Percentiles rank a stretch among this genome's conserved stretches.
These are phyloP conservation scores for Lasioglossum baleicum DNA, from an alignment of 1,140 invertebrate species.

Conservation along the genomic window DNA sequence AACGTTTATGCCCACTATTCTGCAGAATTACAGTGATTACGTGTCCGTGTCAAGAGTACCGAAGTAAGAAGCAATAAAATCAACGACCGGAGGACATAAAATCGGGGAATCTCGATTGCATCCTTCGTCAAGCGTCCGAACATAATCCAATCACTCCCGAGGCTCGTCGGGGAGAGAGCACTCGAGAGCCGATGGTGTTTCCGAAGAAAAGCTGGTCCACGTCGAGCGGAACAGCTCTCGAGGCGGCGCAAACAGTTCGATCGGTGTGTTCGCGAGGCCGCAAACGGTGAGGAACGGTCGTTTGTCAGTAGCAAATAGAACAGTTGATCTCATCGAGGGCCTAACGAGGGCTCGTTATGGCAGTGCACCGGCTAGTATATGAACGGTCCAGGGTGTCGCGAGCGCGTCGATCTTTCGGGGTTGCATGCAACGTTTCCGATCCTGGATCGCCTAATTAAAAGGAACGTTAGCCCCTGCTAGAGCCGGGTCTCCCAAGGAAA, in stretches of 20 bases:
- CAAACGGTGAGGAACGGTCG: not conserved
- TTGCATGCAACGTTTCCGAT: not conserved
- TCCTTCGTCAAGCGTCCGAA: not conserved
- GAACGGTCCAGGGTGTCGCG: not conserved
- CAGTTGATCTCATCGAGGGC: constrained; percentile 12
- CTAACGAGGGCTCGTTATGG: constrained; percentile 19
- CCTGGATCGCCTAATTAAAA: constrained; percentile 15
- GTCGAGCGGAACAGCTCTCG: not conserved
- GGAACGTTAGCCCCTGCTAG: not conserved
- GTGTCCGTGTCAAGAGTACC: too few species aligned
- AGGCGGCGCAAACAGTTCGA: not conserved
- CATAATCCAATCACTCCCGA: not conserved
- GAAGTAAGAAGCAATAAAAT: too few species aligned
- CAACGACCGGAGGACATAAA: too few species aligned
- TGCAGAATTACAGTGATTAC: too few species aligned
- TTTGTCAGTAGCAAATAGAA: constrained; percentile 12
- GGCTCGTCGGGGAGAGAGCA: not conserved
- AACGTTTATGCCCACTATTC: too few species aligned
- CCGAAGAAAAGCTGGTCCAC: not conserved
- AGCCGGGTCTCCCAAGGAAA: not conserved
- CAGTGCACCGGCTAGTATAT: not conserved
- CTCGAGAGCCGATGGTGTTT: not conserved
- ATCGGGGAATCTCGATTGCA: not conserved
- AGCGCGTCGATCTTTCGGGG: not conserved
- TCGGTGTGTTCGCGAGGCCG: constrained; percentile 12